Base-by-base conservation (phyloP, 2,888 invertebrate genomes). In the Drosophila fulvimacula region DNA sequence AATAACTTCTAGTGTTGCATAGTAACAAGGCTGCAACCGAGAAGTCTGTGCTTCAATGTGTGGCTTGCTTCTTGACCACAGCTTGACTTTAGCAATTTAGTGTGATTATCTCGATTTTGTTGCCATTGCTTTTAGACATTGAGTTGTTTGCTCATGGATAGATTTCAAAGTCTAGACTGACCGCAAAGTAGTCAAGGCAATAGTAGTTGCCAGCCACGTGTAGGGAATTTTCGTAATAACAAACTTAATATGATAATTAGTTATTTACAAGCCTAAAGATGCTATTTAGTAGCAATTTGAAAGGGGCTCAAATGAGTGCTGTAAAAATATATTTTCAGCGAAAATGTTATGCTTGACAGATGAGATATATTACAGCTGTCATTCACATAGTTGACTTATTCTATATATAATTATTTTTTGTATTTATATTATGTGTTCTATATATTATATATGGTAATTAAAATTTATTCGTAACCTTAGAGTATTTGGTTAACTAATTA, bases 51-150 rank as follows among this genome's bases (percentile, higher is more conserved):
- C 24, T 3, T 19, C n/a, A 27, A 56, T 19, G 36, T 58, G 39
- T 21, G 61, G 46, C 27, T 27, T 11, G 44, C n/a, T 42, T 42
- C 56, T 60, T 38, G 32, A 39, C 39, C 53, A 30, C 51, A 61
- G 30, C 11, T 58, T 46, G 55, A 61, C 24, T 65, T 19, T 42
- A 42, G 57, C 56, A 66, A 74, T 59, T 66, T 38, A 55, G n/a
- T 55, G 58, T 46, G 39, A 66, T 51, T 49, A 55, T 57, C 52
- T 52, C 6, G 52, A 38, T 66, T 19, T 48, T 48, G 57, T 76
- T 61, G 62, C 57, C 15, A 24, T 30, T 19, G 10, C 7, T 55
- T 7, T 55, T 27, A 52, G 57, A 55, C 56, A 67, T 46, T 57
- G 15, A 53, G 44, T 17, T 52, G 41, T 46, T 36, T 41, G 49